Evolutionary conservation across 2,888 invertebrate genomes (phyloP).

Genomic region (Lathronympha strigana): DNA sequence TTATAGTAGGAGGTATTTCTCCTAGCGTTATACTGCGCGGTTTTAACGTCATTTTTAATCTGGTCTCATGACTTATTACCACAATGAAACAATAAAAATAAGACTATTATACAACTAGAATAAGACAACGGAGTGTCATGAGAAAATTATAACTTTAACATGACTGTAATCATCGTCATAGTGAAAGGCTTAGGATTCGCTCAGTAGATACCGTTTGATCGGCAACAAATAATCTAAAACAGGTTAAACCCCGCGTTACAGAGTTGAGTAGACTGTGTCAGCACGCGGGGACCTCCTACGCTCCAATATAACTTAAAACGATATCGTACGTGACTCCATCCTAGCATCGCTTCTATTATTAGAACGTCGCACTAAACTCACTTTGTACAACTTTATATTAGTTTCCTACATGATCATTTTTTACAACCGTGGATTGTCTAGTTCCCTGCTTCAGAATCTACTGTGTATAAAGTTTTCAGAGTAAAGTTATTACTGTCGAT

Average conservation of each 20-base stretch:
- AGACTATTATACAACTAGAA: no score
- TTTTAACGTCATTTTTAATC: no score
- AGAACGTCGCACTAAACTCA: constrained; percentile 21
- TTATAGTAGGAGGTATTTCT: background rate
- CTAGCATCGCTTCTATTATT: constrained; percentile 24
- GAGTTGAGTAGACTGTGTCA: constrained; percentile 41
- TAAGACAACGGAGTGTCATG: no score
- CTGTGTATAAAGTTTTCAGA: background rate
- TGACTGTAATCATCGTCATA: no score
- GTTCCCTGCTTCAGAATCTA: background rate
- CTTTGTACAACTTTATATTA: constrained; percentile 18
- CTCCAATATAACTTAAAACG: constrained; percentile 43
- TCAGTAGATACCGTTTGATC: background rate
- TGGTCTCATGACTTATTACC: no score
- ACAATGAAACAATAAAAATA: no score
- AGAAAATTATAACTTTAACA: no score
- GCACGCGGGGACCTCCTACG: constrained; percentile 35
- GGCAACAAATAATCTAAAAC: constrained; percentile 23
- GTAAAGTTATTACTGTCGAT: background rate
- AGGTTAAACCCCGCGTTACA: constrained; percentile 4
- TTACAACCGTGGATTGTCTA: background rate
- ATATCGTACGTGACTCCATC: constrained; percentile 45
- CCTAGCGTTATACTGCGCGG: no score
- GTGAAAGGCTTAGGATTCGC: no score
- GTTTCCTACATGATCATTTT: background rate